Evolutionary conservation across 2,113 vertebrate genomes (phyloP), one percentile per base, ranked within the genome.

Genomic region (Illadopsis cleaveri): DNA sequence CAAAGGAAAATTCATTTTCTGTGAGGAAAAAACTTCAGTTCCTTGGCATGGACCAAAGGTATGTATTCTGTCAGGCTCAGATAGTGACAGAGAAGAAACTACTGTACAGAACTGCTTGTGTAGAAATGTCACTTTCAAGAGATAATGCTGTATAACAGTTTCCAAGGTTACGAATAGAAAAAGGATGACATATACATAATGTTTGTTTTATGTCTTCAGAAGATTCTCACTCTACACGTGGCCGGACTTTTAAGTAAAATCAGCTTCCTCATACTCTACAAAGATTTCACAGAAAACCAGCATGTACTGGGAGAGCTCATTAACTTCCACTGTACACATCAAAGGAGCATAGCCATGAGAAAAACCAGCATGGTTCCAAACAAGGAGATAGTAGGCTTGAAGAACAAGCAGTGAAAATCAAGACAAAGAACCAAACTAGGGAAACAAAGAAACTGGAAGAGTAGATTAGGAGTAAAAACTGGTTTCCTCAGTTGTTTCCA

Each of bases 81-180:
- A 96, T 95, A 94, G 57, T 45, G 88, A 87, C 33, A 82, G 54
- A 77, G 70, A 72, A 92, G 66, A 79, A 96, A 84, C 84, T 79
- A 84, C 72, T 79, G 45, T 69, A 88, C 51, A 68, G 60, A 94
- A 60, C 40, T 83, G 27, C 48, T 89, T 82, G 76, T 1, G 3
- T 71, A 84, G 76, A 90, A 95, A 84, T 56, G 86, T 48, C 86
- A 84, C 50, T 92, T 95, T 68, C 37, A 64, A 60, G 89, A 95
- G 91, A 89, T 89, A 97, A 92, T 71, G 56, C 65, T 81, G 84
- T 82, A 15, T 60, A 94, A 91, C 83, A 78, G 94, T 96, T 96
- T 92, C 94, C 93, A 94, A 86, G 94, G 93, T 86, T 96, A 95
- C 56, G 0, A 84, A 71, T n/a, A 28, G 54, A 62, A 86, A 83